These are phyloP conservation scores for Colinus virginianus DNA, from an alignment of 2,113 vertebrate genomes.

Conservation along the genomic window DNA sequence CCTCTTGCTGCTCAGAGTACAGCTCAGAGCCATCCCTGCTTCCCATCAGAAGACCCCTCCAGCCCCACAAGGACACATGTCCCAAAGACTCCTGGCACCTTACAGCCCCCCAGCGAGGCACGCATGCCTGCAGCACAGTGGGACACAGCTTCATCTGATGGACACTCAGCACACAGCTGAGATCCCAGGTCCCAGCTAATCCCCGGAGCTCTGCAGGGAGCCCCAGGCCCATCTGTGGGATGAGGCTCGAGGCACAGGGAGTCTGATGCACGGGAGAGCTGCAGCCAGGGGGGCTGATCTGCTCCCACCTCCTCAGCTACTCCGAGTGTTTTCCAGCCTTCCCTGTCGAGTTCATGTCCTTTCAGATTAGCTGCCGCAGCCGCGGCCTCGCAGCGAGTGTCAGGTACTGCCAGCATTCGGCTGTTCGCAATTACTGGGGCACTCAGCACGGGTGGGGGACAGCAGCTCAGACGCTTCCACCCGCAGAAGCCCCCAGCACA, in stretches of 20 bases:
- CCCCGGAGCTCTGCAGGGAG: neutral
- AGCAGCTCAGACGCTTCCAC: neutral
- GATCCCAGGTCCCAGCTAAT: neutral
- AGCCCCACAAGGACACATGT: neutral
- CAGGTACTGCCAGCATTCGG: neutral
- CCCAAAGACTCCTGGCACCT: neutral
- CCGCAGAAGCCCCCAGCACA: neutral
- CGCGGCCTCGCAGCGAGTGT: neutral
- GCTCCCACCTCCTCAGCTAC: neutral
- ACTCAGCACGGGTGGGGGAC: neutral
- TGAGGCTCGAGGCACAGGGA: neutral
- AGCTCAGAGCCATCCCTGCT: neutral
- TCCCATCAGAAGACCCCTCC: neutral
- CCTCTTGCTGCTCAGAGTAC: neutral
- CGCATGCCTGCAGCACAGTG: neutral
- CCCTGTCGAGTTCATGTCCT: neutral
- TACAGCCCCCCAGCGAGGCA: neutral
- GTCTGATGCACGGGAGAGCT: neutral
- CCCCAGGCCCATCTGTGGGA: neutral
- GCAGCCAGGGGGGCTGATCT: neutral
- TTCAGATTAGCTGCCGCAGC: neutral
- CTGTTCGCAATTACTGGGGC: neutral
- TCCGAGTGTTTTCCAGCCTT: neutral
- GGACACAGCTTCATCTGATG: neutral
- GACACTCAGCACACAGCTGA: neutral